These are phyloP conservation scores for Atherinomorus stipes DNA, from an alignment of 2,113 vertebrate genomes.

Conservation along the genomic window DNA sequence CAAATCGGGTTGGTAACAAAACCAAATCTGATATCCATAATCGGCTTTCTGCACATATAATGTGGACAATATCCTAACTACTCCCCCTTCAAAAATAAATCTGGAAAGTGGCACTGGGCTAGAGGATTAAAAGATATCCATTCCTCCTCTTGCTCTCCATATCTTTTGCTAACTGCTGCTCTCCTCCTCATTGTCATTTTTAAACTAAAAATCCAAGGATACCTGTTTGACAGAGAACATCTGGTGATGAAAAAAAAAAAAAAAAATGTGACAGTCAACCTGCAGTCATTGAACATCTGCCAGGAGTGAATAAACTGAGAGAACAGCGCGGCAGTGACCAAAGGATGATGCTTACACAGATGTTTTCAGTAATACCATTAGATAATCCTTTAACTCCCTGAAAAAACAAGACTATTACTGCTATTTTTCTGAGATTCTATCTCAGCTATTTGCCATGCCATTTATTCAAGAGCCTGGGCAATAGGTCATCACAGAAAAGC, in stretches of 20 bases:
- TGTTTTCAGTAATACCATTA: slow-evolving; percentile 78
- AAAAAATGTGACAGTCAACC: slow-evolving; percentile 45
- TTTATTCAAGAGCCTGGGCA: slow-evolving; percentile 58
- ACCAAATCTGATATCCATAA: slow-evolving; percentile 74
- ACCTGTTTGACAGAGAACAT: slow-evolving; percentile 22
- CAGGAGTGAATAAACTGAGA: slow-evolving; percentile 42
- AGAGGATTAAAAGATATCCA: slow-evolving; percentile 63
- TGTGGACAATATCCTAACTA: slow-evolving; percentile 53
- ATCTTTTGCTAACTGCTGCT: slow-evolving; percentile 12
- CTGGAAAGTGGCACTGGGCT: slow-evolving; percentile 35
- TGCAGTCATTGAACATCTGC: slow-evolving; percentile 53
- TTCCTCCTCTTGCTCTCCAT: slow-evolving; percentile 5
- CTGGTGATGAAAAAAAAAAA: not conserved
- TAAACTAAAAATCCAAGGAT: slow-evolving; percentile 21
- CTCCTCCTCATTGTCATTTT: slow-evolving; percentile 25
- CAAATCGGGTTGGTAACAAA: slow-evolving; percentile 60
- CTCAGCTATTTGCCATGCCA: slow-evolving; percentile 72
- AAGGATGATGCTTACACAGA: slow-evolving; percentile 73
- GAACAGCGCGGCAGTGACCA: slow-evolving; percentile 12
- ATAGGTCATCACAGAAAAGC: slow-evolving; percentile 66
- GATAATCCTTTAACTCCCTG: slow-evolving; percentile 78
- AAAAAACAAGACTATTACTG: slow-evolving; percentile 78
- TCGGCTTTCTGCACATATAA: slow-evolving; percentile 65
- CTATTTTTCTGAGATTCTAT: slow-evolving; percentile 67
- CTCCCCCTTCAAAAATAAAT: slow-evolving; percentile 49